These are phyloP conservation scores for Microtus pennsylvanicus DNA, from an alignment of 2,113 vertebrate species.

Conservation along the genomic window DNA sequence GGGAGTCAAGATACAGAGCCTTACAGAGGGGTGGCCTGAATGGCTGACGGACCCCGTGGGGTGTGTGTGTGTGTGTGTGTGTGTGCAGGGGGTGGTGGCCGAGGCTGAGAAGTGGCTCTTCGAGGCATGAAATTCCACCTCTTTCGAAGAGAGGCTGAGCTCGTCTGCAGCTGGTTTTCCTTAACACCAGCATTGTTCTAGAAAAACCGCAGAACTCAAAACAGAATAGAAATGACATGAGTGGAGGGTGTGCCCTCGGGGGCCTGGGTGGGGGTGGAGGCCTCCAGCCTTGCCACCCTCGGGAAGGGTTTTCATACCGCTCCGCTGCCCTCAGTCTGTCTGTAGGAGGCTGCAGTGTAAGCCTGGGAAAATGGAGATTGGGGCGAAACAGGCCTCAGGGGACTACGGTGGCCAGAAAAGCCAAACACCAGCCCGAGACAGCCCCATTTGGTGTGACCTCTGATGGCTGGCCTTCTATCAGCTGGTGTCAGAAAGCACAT, in stretches of 20 bases:
- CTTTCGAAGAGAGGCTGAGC: background rate
- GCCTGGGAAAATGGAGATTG: conserved; percentile 63
- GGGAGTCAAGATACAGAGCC: background rate
- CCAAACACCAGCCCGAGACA: conserved; percentile 61
- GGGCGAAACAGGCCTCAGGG: conserved; percentile 52
- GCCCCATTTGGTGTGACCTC: conserved; percentile 70
- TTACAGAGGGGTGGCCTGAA: background rate
- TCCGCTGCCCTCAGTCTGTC: background rate
- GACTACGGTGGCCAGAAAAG: conserved; percentile 68
- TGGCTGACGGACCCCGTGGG: rapidly evolving
- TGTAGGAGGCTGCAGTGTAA: background rate
- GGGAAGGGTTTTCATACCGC: conserved; percentile 31
- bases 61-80: background rate
- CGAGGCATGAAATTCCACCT: background rate
- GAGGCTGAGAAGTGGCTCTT: background rate
- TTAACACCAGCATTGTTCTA: conserved; percentile 68
- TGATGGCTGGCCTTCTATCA: conserved; percentile 56
- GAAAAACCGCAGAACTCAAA: conserved; percentile 64
- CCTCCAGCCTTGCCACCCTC: background rate
- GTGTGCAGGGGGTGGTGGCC: background rate
- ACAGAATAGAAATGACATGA: conserved; percentile 66
- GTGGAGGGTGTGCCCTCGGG: background rate
- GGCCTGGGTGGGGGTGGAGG: background rate
- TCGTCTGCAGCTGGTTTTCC: conserved; percentile 68
- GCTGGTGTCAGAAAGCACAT: conserved; percentile 69